Base-by-base conservation (phyloP, 2,113 vertebrate species). In the Callocephalon fimbriatum region DNA sequence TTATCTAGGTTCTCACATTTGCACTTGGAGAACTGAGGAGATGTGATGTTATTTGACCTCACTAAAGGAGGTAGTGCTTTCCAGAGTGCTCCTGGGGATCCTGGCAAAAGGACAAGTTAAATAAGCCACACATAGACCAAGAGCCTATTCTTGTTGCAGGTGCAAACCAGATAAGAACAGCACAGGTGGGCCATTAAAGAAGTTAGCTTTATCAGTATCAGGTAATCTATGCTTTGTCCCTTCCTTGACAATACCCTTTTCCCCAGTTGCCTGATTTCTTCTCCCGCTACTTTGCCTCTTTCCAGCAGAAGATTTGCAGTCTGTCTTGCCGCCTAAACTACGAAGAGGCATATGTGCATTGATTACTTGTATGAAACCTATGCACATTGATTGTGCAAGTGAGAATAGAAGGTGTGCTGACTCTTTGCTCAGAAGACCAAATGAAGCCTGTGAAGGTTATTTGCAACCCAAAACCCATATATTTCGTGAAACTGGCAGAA, bases 1-100 rank as follows among this genome's bases (percentile, higher is more conserved):
- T 53, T 48, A 32, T 5, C 53, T 37, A 12, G 0, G 5, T 56
- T 80, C 37, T 74, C 35, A 66, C 32, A 22, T 81, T 59, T 78
- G 20, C 53, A 17, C 10, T 15, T n/a, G 48, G 37, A 76, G 12
- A 50, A 25, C 8, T 3, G n/a, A 65, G 40, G 56, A 79, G 50
- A 10, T 26, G 42, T 48, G 51, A 7, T 12, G 26, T 45, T 62
- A 18, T 77, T 37, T 79, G 72, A 53, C 23, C 48, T 9, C 1
- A 0, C 8, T 13, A 26, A 20, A 53, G 65, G 47, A 37, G 12
- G 58, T 1, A 15, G 2, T 1, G 11, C 1, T 75, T 29, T 50
- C 85, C 47, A 44, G 27, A 12, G 16, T n/a, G 37, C 56, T 81
- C 22, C 47, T 35, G 31, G 53, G 35, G 56, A 62, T 77, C 23